phyloP scores from a whole-genome alignment of 2,113 vertebrate species.

The Meriones unguiculatus region DNA sequence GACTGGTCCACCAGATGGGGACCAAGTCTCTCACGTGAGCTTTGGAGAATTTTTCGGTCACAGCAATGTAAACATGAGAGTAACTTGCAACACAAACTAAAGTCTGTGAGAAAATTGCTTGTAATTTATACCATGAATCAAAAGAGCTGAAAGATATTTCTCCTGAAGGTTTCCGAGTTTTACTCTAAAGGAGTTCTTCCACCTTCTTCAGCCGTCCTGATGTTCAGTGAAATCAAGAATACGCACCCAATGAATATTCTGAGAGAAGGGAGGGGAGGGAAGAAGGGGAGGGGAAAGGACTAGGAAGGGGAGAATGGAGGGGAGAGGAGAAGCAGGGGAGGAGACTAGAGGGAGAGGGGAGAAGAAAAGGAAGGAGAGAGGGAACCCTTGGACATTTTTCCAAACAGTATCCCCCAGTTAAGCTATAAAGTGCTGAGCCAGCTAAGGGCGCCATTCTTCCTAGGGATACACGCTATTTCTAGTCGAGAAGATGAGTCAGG shows the following conservation, averaged over 20 bases:
- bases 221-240: background rate
- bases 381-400: background rate
- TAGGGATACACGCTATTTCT: background rate
- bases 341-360: background rate
- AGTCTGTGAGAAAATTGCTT: conserved; percentile 21
- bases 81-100: background rate
- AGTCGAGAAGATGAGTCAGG: background rate
- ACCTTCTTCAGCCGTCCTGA: background rate
- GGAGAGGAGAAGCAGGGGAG: fast-evolving
- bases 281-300: no score
- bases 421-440: background rate
- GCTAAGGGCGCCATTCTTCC: background rate
- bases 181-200: background rate
- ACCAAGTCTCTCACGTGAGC: background rate
- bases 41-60: background rate
- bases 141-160: conserved; percentile 26
- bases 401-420: background rate
- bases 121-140: background rate
- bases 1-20: background rate
- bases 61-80: background rate
- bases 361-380: fast-evolving
- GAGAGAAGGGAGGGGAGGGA: background rate
- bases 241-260: background rate
- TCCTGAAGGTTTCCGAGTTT: background rate
- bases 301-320: no score